Evolutionary conservation across 2,113 vertebrate species (phyloP).

Genomic region (Marmota monax): DNA sequence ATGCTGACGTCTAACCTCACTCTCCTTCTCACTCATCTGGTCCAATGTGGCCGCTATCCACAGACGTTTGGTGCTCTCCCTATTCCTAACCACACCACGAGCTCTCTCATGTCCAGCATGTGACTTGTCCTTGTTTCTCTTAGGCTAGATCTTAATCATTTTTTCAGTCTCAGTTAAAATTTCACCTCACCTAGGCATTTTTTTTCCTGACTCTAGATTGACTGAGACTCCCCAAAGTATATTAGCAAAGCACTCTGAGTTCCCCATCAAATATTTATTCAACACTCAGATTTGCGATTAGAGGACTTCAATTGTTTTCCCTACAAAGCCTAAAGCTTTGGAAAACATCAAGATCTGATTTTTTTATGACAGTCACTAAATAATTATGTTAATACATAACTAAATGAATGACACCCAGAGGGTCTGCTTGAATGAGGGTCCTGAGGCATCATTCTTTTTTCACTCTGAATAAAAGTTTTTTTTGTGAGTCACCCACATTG

Average conservation of each 20-base stretch:
- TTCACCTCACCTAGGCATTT: not conserved
- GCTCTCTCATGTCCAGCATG: not conserved
- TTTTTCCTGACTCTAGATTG: not conserved
- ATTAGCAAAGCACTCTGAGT: not conserved
- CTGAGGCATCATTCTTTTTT: not conserved
- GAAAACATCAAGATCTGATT: not conserved
- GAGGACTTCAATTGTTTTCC: not conserved
- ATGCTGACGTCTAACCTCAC: no score
- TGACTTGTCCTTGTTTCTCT: not conserved
- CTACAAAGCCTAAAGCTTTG: not conserved
- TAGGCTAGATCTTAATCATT: not conserved
- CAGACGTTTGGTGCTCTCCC: not conserved
- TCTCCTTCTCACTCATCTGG: not conserved
- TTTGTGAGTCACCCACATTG: not conserved
- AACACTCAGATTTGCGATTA: not conserved
- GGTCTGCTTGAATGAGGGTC: not conserved
- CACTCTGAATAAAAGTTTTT: not conserved
- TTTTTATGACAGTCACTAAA: not conserved
- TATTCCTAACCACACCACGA: not conserved
- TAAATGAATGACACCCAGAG: not conserved
- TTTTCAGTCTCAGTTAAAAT: not conserved
- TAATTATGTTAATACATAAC: not conserved
- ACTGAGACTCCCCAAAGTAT: not conserved
- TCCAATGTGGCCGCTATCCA: not conserved
- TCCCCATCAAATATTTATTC: not conserved